phyloP scores from a whole-genome alignment of 2,797 vertebrate genomes.

The Gadopsis bispinosus region DNA sequence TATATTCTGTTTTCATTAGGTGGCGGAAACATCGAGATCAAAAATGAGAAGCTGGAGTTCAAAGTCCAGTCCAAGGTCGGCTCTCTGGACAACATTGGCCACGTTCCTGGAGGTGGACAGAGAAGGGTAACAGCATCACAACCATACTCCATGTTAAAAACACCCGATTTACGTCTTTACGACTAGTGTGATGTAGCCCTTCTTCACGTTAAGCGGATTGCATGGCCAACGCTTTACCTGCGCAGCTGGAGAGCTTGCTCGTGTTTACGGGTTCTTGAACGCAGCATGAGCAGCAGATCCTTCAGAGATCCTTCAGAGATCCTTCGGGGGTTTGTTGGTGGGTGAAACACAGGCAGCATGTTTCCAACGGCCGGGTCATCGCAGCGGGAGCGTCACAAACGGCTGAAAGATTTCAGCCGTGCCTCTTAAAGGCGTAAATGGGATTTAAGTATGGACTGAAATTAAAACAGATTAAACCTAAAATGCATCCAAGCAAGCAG shows the following conservation, averaged over 20 bases:
- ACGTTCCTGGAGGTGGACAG: constrained; percentile 92
- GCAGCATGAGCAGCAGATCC: constrained; percentile 2
- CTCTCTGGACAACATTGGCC: constrained; percentile 94
- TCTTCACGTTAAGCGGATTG: background rate
- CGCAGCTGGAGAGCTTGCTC: background rate
- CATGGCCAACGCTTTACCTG: constrained; percentile 11
- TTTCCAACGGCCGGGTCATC: background rate
- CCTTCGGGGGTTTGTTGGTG: background rate
- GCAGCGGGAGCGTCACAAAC: background rate
- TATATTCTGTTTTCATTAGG: constrained; percentile 78
- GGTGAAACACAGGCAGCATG: background rate
- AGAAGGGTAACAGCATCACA: constrained; percentile 85
- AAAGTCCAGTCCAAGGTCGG: constrained; percentile 95
- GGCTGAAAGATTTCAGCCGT: background rate
- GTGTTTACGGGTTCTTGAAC: background rate
- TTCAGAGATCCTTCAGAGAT: background rate
- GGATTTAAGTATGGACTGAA: background rate
- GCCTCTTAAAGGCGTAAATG: background rate
- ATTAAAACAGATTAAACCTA: background rate
- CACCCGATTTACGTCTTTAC: background rate
- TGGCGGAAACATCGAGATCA: constrained; percentile 95
- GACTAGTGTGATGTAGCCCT: background rate
- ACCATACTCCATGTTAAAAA: background rate
- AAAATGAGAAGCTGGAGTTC: constrained; percentile 97
- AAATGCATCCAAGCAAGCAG: background rate